Base-by-base conservation (phyloP, 2,113 vertebrate species). In the Macrotus californicus region DNA sequence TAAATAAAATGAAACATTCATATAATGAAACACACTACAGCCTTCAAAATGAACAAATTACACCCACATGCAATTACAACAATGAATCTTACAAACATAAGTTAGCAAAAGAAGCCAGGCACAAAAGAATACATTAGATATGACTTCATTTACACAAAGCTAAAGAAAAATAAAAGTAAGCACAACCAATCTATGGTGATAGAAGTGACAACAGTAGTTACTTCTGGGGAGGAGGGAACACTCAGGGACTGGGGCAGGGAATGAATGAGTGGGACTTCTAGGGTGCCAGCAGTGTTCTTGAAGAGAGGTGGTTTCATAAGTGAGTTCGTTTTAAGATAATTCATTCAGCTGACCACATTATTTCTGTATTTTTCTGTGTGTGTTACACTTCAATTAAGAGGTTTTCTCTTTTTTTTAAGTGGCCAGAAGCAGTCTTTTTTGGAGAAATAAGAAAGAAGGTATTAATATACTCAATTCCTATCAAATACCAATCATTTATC, bases 251-350 rank as follows among this genome's bases (percentile, higher is more conserved):
- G 3, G 7, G 22, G 41, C 24, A 24, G 14, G 52, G 16, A 9
- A 16, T 5, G 26, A 9, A 21, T 7, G 26, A n/a, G 19, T 56
- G 31, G 21, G 31, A 31, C 6, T 46, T 36, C 26, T 6, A 0
- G 34, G 43, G 19, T 80, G 6, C 13, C 79, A 19, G 15, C n/a
- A 52, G 8, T 26, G 10, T 88, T 81, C 48, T 54, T 69, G 14
- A 77, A 36, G 3, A 18, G 19, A 85, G 21, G 21, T 67, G 6
- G 56, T 46, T 94, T 93, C 76, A 93, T 41, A 77, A 48, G 46
- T 70, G n/a, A 91, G 41, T 86, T 93, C 52, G 93, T 73, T 93
- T 81, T 69, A 34, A 94, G 24, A 94, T 29, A 75, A 77, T 85
- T 94, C 76, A 79, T 89, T 93, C 41, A 69, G 46, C 6, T 39